These are phyloP conservation scores for Battus philenor DNA, from an alignment of 1,140 invertebrate genomes.

Conservation along the genomic window DNA sequence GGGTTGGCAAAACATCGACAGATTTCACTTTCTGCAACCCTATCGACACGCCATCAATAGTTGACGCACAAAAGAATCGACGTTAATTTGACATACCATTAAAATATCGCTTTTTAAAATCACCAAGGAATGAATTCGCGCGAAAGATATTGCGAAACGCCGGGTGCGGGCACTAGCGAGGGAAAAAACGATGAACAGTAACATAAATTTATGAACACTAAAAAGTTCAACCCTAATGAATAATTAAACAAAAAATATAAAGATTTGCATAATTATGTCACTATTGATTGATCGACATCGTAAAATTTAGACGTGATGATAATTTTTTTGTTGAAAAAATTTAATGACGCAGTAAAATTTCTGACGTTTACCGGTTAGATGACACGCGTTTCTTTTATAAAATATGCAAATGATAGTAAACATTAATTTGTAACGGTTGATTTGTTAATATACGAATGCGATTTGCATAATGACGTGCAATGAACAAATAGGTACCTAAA, in stretches of 20 bases:
- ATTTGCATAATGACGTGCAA: conserved; percentile 64
- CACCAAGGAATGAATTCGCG: conserved; percentile 42
- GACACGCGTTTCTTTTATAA: conserved; percentile 61
- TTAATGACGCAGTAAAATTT: conserved; percentile 35
- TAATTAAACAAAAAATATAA: conserved; percentile 43
- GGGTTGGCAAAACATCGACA: conserved; percentile 47
- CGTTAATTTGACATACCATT: conserved; percentile 71
- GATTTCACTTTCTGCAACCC: conserved; percentile 40
- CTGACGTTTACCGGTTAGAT: conserved; percentile 34
- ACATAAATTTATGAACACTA: conserved; percentile 52
- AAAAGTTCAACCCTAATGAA: conserved; percentile 43
- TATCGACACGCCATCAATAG: conserved; percentile 68
- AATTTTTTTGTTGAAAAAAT: conserved; percentile 29
- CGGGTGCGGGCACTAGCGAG: conserved; percentile 27
- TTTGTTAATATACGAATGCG: conserved; percentile 58
- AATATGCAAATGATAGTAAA: conserved; percentile 69
- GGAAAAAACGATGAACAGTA: no score
- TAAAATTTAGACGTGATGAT: conserved; percentile 45
- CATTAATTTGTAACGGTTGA: conserved; percentile 73
- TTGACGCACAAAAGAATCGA: conserved; percentile 52
- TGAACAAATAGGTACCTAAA: conserved; percentile 35
- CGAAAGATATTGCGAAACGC: conserved; percentile 46
- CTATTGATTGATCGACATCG: conserved; percentile 59
- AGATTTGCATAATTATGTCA: conserved; percentile 47
- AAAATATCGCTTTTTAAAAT: conserved; percentile 69